A percentile compares a stretch with the other conserved stretches of the same genome.
These are phyloP conservation scores for Helicorthomorpha holstii DNA, from an alignment of 1,140 invertebrate species.

Conservation along the genomic window DNA sequence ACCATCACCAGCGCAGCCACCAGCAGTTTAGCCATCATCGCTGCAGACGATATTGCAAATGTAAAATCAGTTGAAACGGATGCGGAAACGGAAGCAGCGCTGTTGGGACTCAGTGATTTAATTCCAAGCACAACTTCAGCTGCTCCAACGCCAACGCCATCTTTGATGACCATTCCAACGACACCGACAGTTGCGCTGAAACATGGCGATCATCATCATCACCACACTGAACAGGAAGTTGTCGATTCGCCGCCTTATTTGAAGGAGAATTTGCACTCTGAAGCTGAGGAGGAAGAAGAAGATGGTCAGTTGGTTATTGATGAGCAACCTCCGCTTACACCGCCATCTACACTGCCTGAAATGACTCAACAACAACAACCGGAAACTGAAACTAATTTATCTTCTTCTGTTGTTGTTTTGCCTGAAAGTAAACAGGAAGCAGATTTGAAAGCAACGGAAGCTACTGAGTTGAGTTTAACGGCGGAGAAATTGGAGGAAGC, in stretches of 20 bases:
- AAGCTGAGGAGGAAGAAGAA: constrained; percentile 9
- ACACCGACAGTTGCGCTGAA: no score
- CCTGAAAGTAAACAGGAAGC: no score
- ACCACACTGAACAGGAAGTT: no score
- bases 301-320: neutral
- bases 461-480: no score
- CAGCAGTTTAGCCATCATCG: neutral
- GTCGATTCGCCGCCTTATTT: constrained; percentile 12
- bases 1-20: constrained; percentile 4
- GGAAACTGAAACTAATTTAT: no score
- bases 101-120: constrained; percentile 1
- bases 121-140: constrained; percentile 8
- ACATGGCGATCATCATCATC: no score
- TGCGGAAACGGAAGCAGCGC: neutral
- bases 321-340: constrained; percentile 6
- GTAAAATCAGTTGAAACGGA: neutral
- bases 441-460: no score
- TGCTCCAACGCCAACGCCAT: constrained; percentile 3
- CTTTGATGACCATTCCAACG: constrained; percentile 11
- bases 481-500: no score
- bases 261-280: constrained; percentile 11
- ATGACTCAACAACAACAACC: no score
- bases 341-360: no score
- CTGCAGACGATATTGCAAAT: neutral
- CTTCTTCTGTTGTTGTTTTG: no score